These are phyloP conservation scores for Chouioia cunea DNA, from an alignment of 2,888 invertebrate genomes.

Conservation along the genomic window DNA sequence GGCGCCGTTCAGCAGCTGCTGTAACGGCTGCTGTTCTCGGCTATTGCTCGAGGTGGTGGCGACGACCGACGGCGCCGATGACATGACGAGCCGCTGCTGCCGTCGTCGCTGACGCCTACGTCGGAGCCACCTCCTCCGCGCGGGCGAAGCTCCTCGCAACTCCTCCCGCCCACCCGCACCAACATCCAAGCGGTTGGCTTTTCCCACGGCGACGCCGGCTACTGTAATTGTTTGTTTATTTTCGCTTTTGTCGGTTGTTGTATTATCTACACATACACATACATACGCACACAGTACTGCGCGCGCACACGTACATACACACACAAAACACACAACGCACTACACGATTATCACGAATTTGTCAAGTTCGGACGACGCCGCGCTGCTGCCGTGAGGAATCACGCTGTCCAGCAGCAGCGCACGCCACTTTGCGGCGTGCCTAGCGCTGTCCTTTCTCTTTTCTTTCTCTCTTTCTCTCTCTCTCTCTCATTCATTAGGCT, in stretches of 20 bases:
- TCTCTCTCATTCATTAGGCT: neutral
- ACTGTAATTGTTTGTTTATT: no score
- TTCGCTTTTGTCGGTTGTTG: no score
- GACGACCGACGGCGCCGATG: constrained; percentile 13
- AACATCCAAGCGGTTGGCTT: constrained; percentile 47
- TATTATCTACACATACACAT: no score
- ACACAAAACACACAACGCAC: constrained; percentile 17
- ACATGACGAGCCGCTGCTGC: constrained; percentile 26
- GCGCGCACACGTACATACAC: no score
- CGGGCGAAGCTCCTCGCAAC: constrained; percentile 28
- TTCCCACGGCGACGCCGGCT: constrained; percentile 41
- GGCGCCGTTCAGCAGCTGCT: constrained; percentile 37
- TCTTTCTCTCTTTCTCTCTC: neutral
- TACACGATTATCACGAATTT: no score
- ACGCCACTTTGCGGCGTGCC: constrained; percentile 26
- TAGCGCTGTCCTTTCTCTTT: neutral
- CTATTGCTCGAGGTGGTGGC: no score
- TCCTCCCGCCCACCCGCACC: constrained; percentile 33
- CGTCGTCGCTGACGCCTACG: constrained; percentile 16
- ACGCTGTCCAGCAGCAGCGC: no score
- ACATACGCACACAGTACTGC: no score
- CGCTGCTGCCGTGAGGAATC: no score
- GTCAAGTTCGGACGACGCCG: no score
- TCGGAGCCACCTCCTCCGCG: constrained; percentile 39
- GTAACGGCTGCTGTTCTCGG: no score